Evolutionary conservation across 2,797 vertebrate species (phyloP).

Genomic region (Gallinago solitaria): DNA sequence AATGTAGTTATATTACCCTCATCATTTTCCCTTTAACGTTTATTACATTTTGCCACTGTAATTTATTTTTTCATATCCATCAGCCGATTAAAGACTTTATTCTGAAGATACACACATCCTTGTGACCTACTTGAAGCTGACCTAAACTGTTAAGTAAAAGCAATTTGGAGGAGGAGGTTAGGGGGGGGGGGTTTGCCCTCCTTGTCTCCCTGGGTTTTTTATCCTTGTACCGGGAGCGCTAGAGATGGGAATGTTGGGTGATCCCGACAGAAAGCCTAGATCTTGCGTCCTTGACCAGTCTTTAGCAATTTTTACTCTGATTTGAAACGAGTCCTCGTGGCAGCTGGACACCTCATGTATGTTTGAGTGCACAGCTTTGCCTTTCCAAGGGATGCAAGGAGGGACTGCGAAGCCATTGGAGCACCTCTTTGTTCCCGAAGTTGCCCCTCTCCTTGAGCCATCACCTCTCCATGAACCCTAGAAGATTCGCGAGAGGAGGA

Average conservation of each 20-base stretch:
- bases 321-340: accelerated
- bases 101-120: conserved; percentile 77
- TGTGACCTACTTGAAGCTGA: conserved; percentile 79
- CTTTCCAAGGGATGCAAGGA: background rate
- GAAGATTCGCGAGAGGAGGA: accelerated
- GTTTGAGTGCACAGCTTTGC: accelerated
- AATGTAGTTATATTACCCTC: conserved; percentile 87
- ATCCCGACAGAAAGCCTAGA: accelerated
- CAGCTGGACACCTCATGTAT: accelerated
- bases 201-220: background rate
- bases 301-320: background rate
- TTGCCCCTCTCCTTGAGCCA: accelerated
- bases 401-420: accelerated
- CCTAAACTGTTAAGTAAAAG: conserved; percentile 67
- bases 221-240: background rate
- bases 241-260: background rate
- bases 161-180: conserved; percentile 6
- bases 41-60: conserved; percentile 85
- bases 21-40: conserved; percentile 86
- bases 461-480: background rate
- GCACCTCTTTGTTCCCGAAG: background rate
- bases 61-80: conserved; percentile 84
- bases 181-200: background rate
- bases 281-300: background rate
- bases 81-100: conserved; percentile 84